phyloP scores from a whole-genome alignment of 2,797 vertebrate species.

The Stomatorhinus walkeri region DNA sequence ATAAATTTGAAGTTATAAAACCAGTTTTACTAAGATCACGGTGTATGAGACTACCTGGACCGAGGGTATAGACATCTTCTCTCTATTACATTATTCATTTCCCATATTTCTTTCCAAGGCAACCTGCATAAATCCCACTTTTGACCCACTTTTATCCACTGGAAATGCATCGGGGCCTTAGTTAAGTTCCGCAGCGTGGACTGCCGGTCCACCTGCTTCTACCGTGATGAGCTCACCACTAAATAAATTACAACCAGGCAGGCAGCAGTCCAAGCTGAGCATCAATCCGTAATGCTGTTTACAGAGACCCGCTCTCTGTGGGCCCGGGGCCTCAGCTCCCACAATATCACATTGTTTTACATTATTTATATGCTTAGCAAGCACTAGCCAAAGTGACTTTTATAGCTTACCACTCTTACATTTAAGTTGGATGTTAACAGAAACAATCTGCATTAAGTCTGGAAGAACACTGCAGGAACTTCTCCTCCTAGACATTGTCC shows the following conservation, averaged over 20 bases:
- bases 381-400: background rate
- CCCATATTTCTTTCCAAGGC: background rate
- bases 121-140: background rate
- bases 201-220: background rate
- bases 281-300: constrained; percentile 29
- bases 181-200: background rate
- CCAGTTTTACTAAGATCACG: background rate
- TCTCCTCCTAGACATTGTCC: background rate
- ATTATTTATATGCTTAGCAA: constrained; percentile 6
- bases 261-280: background rate
- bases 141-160: constrained; percentile 2
- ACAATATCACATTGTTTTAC: background rate
- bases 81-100: background rate
- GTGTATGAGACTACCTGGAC: background rate
- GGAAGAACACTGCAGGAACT: background rate
- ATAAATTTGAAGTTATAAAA: background rate
- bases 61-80: background rate
- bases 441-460: background rate
- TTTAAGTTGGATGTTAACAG: background rate
- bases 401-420: background rate
- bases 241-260: constrained; percentile 18
- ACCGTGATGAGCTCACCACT: constrained; percentile 1
- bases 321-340: background rate
- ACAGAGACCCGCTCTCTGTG: background rate
- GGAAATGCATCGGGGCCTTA: background rate